Evolutionary conservation across 2,797 vertebrate genomes (phyloP).

Genomic region (Buceros bicornis): DNA sequence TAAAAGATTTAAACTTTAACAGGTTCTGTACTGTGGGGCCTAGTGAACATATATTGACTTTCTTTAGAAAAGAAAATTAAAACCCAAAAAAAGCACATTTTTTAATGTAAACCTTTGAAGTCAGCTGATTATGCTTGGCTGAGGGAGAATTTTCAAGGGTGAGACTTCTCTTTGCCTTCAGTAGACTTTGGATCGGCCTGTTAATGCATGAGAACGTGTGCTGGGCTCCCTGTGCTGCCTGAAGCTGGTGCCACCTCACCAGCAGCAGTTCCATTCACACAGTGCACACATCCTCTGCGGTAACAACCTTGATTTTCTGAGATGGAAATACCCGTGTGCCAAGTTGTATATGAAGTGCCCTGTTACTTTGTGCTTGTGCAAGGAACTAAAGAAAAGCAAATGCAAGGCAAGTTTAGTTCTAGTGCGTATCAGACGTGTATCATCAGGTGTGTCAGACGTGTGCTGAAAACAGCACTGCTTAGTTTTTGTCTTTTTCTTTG

Average conservation of each 20-base stretch:
- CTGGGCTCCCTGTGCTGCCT: not conserved
- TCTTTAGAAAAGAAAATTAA: not conserved
- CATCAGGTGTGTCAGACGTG: not conserved
- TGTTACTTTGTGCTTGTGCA: not conserved
- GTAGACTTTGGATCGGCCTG: not conserved
- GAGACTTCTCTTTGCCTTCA: not conserved
- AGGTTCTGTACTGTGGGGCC: not conserved
- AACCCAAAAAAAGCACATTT: not conserved
- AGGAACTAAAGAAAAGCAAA: not conserved
- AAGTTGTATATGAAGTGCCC: not conserved
- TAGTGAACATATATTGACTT: not conserved
- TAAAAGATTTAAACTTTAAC: not conserved
- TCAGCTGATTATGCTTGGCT: not conserved
- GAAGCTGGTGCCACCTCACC: not conserved
- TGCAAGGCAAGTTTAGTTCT: not conserved
- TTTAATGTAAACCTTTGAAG: not conserved
- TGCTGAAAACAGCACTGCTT: not conserved
- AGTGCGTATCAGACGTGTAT: too few relatives aligned
- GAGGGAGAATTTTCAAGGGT: not conserved
- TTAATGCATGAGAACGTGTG: accelerated
- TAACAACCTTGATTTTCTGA: not conserved
- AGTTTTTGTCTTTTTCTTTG: not conserved
- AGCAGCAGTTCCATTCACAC: accelerated
- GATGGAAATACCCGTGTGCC: not conserved
- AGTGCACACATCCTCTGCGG: not conserved